Percentiles rank a stretch among this genome's conserved stretches.
Conservation (phyloP, 2,113 vertebrate genomes). For the Tapirus terrestris region DNA sequence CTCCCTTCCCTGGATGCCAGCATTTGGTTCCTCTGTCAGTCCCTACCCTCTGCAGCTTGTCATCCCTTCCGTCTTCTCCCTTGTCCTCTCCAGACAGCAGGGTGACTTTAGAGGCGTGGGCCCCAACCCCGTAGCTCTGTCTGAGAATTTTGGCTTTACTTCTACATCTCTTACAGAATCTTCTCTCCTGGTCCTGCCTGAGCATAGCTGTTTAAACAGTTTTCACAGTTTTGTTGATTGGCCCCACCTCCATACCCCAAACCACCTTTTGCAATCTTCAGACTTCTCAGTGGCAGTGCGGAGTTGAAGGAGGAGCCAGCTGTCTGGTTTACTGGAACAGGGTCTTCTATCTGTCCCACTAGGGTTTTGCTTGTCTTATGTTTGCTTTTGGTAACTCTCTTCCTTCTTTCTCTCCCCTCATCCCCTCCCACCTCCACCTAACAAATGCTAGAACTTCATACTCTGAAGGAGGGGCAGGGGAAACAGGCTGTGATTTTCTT, state of each 20-base stretch:
- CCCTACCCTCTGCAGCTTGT: background rate
- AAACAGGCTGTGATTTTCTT: background rate
- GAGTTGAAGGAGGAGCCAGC: background rate
- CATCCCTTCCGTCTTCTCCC: background rate
- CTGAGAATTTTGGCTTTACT: background rate
- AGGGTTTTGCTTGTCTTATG: slow-evolving; percentile 6
- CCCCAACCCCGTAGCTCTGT: background rate
- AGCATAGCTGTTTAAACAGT: background rate
- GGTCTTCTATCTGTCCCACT: background rate
- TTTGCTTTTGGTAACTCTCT: background rate
- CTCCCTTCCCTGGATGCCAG: background rate
- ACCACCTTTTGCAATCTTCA: background rate
- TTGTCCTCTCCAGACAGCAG: slow-evolving; percentile 1
- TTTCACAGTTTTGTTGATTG: background rate
- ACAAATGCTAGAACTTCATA: background rate
- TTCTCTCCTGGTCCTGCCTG: background rate
- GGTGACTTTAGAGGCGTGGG: background rate
- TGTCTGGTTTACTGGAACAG: background rate
- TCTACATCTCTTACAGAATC: background rate
- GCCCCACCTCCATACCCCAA: background rate
- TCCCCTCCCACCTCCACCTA: background rate
- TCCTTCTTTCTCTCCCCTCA: background rate
- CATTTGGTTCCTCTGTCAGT: background rate
- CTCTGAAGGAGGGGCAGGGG: background rate
- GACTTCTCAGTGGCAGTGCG: background rate